phyloP scores from a whole-genome alignment of 2,113 vertebrate species.

The Eleginops maclovinus region DNA sequence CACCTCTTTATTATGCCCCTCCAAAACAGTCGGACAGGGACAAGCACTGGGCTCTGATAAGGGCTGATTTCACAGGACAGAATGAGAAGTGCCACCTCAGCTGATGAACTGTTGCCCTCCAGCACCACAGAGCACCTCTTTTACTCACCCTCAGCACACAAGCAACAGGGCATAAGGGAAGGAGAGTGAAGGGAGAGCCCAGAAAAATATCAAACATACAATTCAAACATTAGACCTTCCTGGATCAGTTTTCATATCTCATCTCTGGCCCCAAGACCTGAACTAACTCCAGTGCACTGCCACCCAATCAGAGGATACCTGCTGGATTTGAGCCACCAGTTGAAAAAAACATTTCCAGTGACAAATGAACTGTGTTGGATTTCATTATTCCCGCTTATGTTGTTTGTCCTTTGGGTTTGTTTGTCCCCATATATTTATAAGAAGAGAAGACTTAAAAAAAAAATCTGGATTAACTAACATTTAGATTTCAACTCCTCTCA shows the following conservation, averaged over 20 bases:
- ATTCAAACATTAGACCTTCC: slow-evolving; percentile 16
- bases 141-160: slow-evolving; percentile 42
- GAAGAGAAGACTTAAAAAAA: slow-evolving; percentile 31
- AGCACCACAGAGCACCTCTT: slow-evolving; percentile 52
- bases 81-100: slow-evolving; percentile 62
- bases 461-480: slow-evolving; percentile 35
- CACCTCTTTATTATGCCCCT: slow-evolving; percentile 48
- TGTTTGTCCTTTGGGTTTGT: slow-evolving; percentile 39
- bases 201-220: slow-evolving; percentile 43
- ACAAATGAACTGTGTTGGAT: slow-evolving; percentile 43
- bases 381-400: slow-evolving; percentile 26
- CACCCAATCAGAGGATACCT: slow-evolving; percentile 66
- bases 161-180: slow-evolving; percentile 16
- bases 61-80: slow-evolving; percentile 45
- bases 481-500: slow-evolving; percentile 28
- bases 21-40: slow-evolving; percentile 55
- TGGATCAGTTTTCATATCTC: slow-evolving; percentile 45
- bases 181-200: slow-evolving; percentile 51
- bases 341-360: slow-evolving; percentile 37
- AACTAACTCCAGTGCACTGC: slow-evolving; percentile 56
- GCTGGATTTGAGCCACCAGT: slow-evolving; percentile 78
- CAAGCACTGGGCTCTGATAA: slow-evolving; percentile 35
- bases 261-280: slow-evolving; percentile 21
- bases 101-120: slow-evolving; percentile 52
- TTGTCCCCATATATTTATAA: slow-evolving; percentile 57